These are phyloP conservation scores for Aphodius sticticus DNA, from an alignment of 2,888 invertebrate genomes.

Conservation along the genomic window DNA sequence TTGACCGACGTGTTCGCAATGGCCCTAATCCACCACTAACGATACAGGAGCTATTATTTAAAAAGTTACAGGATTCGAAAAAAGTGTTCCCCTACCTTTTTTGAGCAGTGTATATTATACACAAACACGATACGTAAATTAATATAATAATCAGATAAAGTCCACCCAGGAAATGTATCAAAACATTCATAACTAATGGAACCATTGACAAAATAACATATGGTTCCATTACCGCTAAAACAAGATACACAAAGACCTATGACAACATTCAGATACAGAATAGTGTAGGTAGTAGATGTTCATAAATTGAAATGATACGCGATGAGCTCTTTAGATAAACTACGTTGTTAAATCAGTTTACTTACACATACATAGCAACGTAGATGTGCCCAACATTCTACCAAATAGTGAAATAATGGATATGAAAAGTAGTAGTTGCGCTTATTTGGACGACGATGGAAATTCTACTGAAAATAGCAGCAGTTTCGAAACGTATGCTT, in stretches of 20 bases:
- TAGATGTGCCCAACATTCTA: not conserved
- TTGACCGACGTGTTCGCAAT: too few relatives aligned
- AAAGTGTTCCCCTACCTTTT: too few relatives aligned
- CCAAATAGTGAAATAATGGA: not conserved
- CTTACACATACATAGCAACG: not conserved
- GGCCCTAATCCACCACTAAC: too few relatives aligned
- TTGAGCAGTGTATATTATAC: too few relatives aligned
- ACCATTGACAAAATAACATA: not conserved
- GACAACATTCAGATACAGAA: not conserved
- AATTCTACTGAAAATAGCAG: not conserved
- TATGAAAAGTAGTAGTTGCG: not conserved
- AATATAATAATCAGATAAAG: too few relatives aligned
- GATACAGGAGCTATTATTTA: too few relatives aligned
- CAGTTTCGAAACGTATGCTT: not conserved
- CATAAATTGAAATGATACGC: not conserved
- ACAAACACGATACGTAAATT: too few relatives aligned
- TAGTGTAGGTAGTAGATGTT: not conserved
- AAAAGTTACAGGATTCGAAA: too few relatives aligned
- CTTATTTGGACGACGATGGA: not conserved
- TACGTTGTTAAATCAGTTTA: not conserved
- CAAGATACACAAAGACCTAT: not conserved
- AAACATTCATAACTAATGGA: too few relatives aligned
- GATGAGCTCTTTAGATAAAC: not conserved
- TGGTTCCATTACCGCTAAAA: not conserved
- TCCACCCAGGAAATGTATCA: too few relatives aligned